Evolutionary conservation across 2,888 invertebrate genomes (phyloP), one percentile per base, ranked within the genome.

Genomic region (Euproctis similis): DNA sequence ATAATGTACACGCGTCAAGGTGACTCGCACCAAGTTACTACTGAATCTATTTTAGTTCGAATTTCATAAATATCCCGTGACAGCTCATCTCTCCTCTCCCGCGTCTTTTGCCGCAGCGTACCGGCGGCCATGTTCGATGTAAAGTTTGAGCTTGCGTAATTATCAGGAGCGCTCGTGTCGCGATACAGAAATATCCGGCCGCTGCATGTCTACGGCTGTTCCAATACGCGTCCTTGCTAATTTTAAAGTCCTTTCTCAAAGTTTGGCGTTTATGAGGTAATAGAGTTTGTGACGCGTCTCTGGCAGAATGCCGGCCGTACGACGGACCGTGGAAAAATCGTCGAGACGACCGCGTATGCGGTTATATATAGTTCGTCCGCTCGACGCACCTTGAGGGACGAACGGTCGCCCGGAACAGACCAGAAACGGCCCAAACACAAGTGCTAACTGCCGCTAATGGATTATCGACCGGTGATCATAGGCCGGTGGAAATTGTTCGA

Each of bases 1-100:
- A 68, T 77, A 82, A 81, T 60, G 59, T 9, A 9, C 66, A 67
- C 65, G 53, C 74, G 73, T 75, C 82, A 84, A 84, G 82, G 82
- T 84, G 82, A 84, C 81, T 84, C 70, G 71, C 54, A 54, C 72
- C 67, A 59, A 76, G 75, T 80, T 68, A 71, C 81, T 71, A 77
- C 74, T 63, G 72, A 63, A 59, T 74, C 82, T 84, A 84, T 84
- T 84, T 81, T 72, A 62, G 82, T 81, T 74, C 73, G 67, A 76
- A 81, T 81, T 81, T 82, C 82, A 82, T 82, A 84, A 82, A 84
- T 84, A 84, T 70, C 78, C 72, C 77, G 75, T 75, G 82, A 81
- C 82, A 82, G 80, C 74, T 66, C 76, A 75, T 77, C 77, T 74
- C 78, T 69, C 60, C 71, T 72, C 73, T 76, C 80, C 77, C 80